Evolutionary conservation across 2,888 invertebrate species (phyloP).

Genomic region (Mongoloraphidia duomilia): DNA sequence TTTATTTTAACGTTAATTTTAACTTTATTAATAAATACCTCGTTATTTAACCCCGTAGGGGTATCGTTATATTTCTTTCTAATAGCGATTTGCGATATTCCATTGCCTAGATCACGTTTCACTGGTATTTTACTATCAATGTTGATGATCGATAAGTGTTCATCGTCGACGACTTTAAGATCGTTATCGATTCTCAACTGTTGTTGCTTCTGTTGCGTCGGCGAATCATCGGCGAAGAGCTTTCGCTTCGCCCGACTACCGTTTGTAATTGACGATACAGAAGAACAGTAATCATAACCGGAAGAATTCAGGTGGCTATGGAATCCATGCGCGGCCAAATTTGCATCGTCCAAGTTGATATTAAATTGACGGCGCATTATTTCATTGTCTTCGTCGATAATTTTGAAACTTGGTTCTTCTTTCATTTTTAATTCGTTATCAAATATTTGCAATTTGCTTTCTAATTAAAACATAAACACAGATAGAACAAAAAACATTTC

Average conservation of each 20-base stretch:
- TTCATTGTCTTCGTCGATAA: no score
- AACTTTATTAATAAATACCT: conserved; percentile 15
- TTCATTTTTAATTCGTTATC: no score
- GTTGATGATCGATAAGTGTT: neutral
- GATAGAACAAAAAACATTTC: no score
- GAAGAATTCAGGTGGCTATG: no score
- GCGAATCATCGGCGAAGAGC: neutral
- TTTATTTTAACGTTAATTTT: no score
- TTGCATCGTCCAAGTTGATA: no score
- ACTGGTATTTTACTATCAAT: neutral
- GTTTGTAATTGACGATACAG: neutral
- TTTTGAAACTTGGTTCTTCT: no score
- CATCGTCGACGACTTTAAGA: neutral
- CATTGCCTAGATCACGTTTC: conserved; percentile 1
- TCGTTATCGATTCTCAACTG: neutral
- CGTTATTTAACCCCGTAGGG: conserved; percentile 16
- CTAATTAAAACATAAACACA: no score
- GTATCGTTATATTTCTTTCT: conserved; percentile 23
- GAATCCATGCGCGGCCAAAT: no score
- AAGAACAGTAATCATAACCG: neutral
- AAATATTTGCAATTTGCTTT: no score
- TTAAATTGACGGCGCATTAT: no score
- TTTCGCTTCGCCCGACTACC: conserved; percentile 1
- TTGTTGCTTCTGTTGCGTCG: neutral
- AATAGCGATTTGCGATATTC: conserved; percentile 26